A percentile compares a stretch with the other conserved stretches of the same genome.
These are phyloP conservation scores for Sesamia inferens DNA, from an alignment of 2,888 invertebrate genomes.

Conservation along the genomic window DNA sequence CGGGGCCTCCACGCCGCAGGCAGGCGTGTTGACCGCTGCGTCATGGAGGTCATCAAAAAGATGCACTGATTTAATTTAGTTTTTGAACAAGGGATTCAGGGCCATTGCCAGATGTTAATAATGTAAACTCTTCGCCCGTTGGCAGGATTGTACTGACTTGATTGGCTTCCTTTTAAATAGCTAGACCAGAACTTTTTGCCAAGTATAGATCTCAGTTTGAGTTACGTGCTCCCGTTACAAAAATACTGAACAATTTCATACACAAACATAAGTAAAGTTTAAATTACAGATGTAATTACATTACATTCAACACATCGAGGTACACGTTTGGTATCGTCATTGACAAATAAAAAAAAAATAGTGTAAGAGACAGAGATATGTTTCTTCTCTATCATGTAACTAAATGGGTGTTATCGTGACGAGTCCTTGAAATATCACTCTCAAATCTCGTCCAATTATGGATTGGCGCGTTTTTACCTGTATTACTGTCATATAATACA, in stretches of 20 bases:
- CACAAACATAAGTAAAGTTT: conserved; percentile 42
- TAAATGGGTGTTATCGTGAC: neutral
- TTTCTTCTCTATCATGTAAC: neutral
- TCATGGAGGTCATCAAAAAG: no score
- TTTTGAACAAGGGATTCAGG: no score
- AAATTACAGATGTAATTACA: conserved; percentile 55
- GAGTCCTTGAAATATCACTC: neutral
- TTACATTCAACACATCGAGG: conserved; percentile 53
- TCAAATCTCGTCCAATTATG: neutral
- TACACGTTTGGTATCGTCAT: conserved; percentile 33
- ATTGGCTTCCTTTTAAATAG: neutral
- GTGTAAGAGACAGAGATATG: neutral
- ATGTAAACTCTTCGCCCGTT: no score
- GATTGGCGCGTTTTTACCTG: no score
- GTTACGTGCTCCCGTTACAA: conserved; percentile 36
- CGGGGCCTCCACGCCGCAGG: no score
- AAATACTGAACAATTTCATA: conserved; percentile 62
- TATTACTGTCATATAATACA: no score
- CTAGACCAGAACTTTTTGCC: neutral
- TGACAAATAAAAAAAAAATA: conserved; percentile 26
- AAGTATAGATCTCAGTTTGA: conserved; percentile 1
- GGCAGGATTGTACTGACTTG: no score
- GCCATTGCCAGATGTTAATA: no score
- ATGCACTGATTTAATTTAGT: no score
- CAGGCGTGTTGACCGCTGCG: no score